A percentile compares a stretch with the other conserved stretches of the same genome.
These are phyloP conservation scores for Blennius ocellaris DNA, from an alignment of 2,113 vertebrate genomes.

Conservation along the genomic window DNA sequence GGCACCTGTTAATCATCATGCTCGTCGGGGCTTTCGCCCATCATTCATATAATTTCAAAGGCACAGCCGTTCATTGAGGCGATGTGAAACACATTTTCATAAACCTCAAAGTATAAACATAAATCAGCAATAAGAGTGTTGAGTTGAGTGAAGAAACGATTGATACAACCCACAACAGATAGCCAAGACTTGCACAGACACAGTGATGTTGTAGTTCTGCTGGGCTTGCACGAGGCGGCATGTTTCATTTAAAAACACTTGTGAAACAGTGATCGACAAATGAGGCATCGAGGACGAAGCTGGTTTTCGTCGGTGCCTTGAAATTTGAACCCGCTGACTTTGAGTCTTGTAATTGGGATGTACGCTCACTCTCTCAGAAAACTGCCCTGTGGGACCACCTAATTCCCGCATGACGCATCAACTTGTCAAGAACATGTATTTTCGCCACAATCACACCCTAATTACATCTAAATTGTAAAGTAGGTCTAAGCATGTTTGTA, in stretches of 20 bases:
- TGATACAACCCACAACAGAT: background rate
- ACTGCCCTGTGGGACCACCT: constrained; percentile 32
- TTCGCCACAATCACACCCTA: constrained; percentile 45
- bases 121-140: constrained; percentile 25
- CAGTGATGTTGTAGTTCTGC: background rate
- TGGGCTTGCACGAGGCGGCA: background rate
- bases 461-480: constrained; percentile 54
- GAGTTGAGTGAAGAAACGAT: background rate
- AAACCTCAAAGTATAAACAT: constrained; percentile 46
- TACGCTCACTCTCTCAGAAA: constrained; percentile 6
- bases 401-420: constrained; percentile 48
- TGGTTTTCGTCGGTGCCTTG: background rate
- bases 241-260: constrained; percentile 6
- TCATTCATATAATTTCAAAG: constrained; percentile 40
- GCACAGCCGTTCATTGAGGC: constrained; percentile 23
- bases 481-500: constrained; percentile 22
- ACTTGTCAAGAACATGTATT: constrained; percentile 40
- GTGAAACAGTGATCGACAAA: constrained; percentile 28
- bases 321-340: constrained; percentile 36
- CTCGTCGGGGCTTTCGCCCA: constrained; percentile 38
- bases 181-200: background rate
- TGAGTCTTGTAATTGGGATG: constrained; percentile 33
- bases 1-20: constrained; percentile 56
- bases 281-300: constrained; percentile 26
- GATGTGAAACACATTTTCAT: constrained; percentile 16